Percentiles rank a stretch among this genome's conserved stretches.
These are phyloP conservation scores for Coreoperca whiteheadi DNA, from an alignment of 2,113 vertebrate genomes.

Conservation along the genomic window DNA sequence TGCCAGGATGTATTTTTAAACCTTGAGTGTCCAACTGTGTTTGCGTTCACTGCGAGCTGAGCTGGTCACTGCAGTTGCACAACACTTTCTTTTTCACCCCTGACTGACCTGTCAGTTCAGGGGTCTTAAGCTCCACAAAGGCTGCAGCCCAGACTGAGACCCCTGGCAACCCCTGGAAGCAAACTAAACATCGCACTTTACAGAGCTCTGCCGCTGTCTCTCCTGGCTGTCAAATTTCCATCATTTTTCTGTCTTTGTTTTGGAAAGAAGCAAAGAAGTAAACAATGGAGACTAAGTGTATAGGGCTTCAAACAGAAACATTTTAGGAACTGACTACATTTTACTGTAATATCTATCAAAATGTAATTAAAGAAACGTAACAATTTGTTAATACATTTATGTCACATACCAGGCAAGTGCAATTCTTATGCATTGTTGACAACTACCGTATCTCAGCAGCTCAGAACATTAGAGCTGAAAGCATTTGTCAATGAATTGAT, in stretches of 20 bases:
- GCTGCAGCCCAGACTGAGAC: constrained; percentile 56
- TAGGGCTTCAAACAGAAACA: not conserved
- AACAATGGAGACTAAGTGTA: not conserved
- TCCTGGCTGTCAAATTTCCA: not conserved
- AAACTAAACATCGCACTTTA: constrained; percentile 54
- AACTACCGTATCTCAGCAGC: not conserved
- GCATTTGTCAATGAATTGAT: not conserved
- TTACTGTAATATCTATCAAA: not conserved
- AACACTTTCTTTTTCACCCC: constrained; percentile 36
- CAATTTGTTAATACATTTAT: not conserved
- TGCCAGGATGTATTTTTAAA: constrained; percentile 69
- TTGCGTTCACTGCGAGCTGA: constrained; percentile 40
- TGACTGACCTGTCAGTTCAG: constrained; percentile 48
- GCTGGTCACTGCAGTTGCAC: constrained; percentile 21
- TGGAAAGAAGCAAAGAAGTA: not conserved
- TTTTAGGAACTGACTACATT: not conserved
- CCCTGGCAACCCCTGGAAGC: constrained; percentile 64
- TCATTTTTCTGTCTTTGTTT: not conserved
- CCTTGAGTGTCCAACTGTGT: constrained; percentile 60
- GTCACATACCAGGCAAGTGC: not conserved
- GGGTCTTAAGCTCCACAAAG: constrained; percentile 52
- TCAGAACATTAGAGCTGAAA: not conserved
- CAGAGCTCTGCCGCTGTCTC: constrained; percentile 11
- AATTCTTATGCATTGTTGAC: too few species aligned
- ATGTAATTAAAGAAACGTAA: not conserved